Evolutionary conservation across 2,888 invertebrate species (phyloP).

Genomic region (Zootermopsis nevadensis): DNA sequence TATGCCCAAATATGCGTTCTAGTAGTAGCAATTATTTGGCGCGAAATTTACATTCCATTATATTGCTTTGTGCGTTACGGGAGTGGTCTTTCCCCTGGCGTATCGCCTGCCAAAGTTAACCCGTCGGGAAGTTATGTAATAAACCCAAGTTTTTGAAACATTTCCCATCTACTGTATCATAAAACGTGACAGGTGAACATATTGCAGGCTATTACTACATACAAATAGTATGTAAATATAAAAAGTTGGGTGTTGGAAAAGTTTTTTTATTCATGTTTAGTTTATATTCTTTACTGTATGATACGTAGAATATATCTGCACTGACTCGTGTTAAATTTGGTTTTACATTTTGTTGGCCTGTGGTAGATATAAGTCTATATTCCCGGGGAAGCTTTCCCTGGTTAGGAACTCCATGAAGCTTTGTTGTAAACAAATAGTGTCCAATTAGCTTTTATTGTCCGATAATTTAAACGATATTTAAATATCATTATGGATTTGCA

Average conservation of each 20-base stretch:
- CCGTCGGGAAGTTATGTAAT: background rate
- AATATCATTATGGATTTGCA: too few species aligned
- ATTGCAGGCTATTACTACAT: background rate
- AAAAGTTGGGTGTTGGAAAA: background rate
- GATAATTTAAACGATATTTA: too few species aligned
- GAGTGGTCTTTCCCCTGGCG: background rate
- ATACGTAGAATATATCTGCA: background rate
- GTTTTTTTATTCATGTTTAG: background rate
- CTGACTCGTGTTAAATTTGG: background rate
- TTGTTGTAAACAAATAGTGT: background rate
- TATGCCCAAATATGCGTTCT: too few species aligned
- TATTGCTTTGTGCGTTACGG: background rate
- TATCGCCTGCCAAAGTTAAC: background rate
- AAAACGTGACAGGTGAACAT: background rate
- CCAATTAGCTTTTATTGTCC: too few species aligned
- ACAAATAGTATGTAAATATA: background rate
- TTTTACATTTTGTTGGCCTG: background rate
- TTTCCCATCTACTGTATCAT: background rate
- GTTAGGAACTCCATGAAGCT: background rate
- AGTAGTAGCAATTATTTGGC: too few species aligned
- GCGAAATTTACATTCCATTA: too few species aligned
- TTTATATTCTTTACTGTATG: background rate
- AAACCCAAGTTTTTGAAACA: background rate
- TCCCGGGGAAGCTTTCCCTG: background rate
- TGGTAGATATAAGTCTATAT: slow-evolving; percentile 2